Base-by-base conservation (phyloP, 2,888 invertebrate species). In the Abrostola triplasia region DNA sequence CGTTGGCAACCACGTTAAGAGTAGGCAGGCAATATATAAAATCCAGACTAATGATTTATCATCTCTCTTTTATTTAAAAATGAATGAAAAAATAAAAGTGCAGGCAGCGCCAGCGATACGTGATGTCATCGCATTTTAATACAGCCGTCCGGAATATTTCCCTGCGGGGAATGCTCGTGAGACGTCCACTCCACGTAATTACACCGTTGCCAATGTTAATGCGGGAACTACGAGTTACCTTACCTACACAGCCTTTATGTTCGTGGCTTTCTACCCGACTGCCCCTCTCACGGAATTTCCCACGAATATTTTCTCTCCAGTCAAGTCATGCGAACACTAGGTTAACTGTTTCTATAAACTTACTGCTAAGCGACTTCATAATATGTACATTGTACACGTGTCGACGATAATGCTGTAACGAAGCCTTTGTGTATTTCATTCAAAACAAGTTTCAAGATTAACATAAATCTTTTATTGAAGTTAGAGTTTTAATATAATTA, bases 141-240 rank as follows among this genome's bases (percentile, higher is more conserved):
- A 77, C 64, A 70, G 63, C 59, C 62, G 72, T 64, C 66, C 64
- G 65, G 76, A 66, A 70, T 79, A 83, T 85, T 84, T 86, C 82
- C 85, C 64, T 53, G 74, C 71, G 83, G 76, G 67, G 66, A 58
- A 60, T 55, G 67, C n/a, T 66, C 53, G 61, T 51, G 59, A 62
- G 54, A 65, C 71, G 81, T 79, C 82, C 84, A 85, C 83, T 87
- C 72, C 75, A 67, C 71, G 79, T 86, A 85, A 88, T 88, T 86
- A 88, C 82, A 69, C 59, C 50, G 69, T 44, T 44, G 60, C 71
- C 76, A 80, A 79, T 73, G 70, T 67, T 70, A 78, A 80, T 80
- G 61, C 38, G 61, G 70, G 60, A 5, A 50, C 59, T 65, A 70
- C 70, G 58, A 67, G 48, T 44, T 66, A 58, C 51, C 58, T 58